Evolutionary conservation across 35 echinoderm and acorn worm genomes (phyloP).

Genomic region (Apostichopus japonicus): DNA sequence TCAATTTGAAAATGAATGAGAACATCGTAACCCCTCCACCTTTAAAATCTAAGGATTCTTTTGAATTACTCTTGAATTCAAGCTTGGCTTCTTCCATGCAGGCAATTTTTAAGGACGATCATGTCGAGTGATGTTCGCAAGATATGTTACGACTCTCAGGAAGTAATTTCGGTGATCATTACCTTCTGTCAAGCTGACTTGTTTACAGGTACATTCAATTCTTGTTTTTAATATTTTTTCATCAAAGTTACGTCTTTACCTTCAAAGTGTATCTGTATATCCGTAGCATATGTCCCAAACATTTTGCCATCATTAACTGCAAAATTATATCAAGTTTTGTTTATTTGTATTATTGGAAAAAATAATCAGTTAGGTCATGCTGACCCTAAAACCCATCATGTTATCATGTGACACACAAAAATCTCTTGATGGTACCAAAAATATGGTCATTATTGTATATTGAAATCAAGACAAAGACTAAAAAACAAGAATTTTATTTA

Average conservation of each 20-base stretch:
- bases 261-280: neutral
- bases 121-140: neutral
- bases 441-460: too few relatives aligned
- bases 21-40: neutral
- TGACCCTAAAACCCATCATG: too few relatives aligned
- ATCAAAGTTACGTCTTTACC: neutral
- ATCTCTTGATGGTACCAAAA: too few relatives aligned
- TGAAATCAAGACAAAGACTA: too few relatives aligned
- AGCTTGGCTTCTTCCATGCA: neutral
- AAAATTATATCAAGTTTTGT: neutral
- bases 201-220: neutral
- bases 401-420: too few relatives aligned
- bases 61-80: neutral
- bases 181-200: neutral
- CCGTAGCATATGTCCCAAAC: neutral
- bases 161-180: conserved; percentile 1
- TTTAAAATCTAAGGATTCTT: neutral
- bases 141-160: neutral
- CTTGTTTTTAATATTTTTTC: neutral
- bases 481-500: too few relatives aligned
- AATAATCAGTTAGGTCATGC: too few relatives aligned
- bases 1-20: neutral
- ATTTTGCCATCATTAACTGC: neutral
- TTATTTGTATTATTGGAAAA: neutral
- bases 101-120: neutral